Percentiles rank a stretch among this genome's conserved stretches.
phyloP scores from a whole-genome alignment of 2,113 vertebrate genomes.

The Harpagus bidentatus region DNA sequence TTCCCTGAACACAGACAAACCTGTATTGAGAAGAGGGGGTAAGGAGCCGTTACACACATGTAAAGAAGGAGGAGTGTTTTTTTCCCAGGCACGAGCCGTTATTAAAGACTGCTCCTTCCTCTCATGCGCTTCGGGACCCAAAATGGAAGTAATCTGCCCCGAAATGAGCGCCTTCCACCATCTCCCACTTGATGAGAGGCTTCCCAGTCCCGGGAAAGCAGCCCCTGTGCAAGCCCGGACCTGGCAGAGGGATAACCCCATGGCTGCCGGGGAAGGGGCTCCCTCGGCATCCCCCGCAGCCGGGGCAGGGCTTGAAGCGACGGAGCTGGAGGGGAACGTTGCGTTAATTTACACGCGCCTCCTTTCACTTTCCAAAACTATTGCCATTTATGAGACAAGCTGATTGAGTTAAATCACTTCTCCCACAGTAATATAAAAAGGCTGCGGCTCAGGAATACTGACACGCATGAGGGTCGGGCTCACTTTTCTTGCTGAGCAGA shows the following conservation, averaged over 20 bases:
- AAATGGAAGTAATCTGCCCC: not conserved
- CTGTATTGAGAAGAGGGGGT: rapidly evolving
- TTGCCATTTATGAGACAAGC: not conserved
- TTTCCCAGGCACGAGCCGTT: not conserved
- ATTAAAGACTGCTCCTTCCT: not conserved
- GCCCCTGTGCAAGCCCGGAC: too few species aligned
- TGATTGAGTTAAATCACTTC: slow-evolving; percentile 39
- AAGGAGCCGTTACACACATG: rapidly evolving
- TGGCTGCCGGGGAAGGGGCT: not conserved
- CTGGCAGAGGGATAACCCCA: not conserved
- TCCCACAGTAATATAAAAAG: not conserved
- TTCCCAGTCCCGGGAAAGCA: too few species aligned
- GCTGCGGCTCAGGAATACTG: not conserved
- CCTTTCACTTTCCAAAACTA: not conserved
- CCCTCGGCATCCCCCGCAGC: not conserved
- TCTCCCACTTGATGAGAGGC: rapidly evolving
- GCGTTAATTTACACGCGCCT: not conserved
- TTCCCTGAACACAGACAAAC: not conserved
- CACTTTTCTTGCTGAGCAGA: slow-evolving; percentile 23
- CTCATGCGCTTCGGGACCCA: not conserved
- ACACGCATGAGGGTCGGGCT: not conserved
- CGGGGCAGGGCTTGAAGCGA: not conserved
- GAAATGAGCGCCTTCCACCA: rapidly evolving
- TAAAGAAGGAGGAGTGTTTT: rapidly evolving
- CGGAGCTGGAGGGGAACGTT: not conserved